Evolutionary conservation across 2,797 vertebrate genomes (phyloP).

Genomic region (Phataginus tetradactyla): DNA sequence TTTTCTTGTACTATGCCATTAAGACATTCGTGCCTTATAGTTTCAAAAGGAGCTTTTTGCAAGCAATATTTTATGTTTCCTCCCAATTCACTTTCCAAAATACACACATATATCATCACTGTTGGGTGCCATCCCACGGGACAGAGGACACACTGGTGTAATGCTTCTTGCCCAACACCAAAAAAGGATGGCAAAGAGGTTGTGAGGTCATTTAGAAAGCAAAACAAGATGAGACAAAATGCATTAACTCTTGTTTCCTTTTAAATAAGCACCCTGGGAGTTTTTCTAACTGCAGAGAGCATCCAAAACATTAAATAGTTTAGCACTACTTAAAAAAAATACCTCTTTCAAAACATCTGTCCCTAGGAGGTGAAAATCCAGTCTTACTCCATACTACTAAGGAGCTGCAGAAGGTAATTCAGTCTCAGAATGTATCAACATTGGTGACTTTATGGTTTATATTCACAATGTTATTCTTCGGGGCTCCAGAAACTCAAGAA

Average conservation of each 20-base stretch:
- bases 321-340: conserved; percentile 3
- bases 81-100: conserved; percentile 39
- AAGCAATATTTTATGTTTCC: conserved; percentile 17
- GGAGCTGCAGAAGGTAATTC: conserved; percentile 17
- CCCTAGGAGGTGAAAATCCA: not conserved
- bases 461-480: not conserved
- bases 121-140: not conserved
- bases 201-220: not conserved
- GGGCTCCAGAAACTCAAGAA: not conserved
- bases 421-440: not conserved
- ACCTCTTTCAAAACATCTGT: not conserved
- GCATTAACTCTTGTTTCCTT: not conserved
- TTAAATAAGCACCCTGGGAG: not conserved
- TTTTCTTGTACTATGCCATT: not conserved
- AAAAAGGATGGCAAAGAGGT: not conserved
- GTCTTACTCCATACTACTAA: not conserved
- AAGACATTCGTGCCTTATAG: conserved; percentile 3
- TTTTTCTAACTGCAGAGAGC: not conserved
- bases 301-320: conserved; percentile 46
- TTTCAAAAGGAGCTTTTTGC: conserved; percentile 22
- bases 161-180: not conserved
- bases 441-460: not conserved
- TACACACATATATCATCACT: not conserved
- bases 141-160: not conserved
- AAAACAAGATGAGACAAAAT: not conserved